phyloP scores from a whole-genome alignment of 64 coral and sea anemone genomes.

The Montipora cactus region DNA sequence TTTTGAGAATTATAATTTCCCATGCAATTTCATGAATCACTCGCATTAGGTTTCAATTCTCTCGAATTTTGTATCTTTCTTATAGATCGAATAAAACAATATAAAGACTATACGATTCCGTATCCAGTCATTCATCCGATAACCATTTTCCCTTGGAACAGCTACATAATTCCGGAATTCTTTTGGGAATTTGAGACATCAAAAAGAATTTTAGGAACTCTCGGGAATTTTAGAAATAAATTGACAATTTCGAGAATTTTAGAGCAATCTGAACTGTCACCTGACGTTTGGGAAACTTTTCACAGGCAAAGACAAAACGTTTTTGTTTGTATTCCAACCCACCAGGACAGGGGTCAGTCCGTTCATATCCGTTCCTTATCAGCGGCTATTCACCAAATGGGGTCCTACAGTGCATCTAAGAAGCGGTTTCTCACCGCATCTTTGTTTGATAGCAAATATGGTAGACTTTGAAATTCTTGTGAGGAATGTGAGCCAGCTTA shows the following conservation, averaged over 20 bases:
- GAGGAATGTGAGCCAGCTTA: conserved; percentile 27
- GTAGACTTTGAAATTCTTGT: conserved; percentile 11
- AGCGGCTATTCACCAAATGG: not conserved
- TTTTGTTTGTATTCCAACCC: not conserved
- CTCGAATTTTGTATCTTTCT: too few relatives aligned
- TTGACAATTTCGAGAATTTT: conserved; percentile 1
- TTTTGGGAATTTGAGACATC: not conserved
- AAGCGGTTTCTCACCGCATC: not conserved
- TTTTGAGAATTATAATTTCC: too few relatives aligned
- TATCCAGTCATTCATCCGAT: too few relatives aligned
- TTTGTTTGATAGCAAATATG: not conserved
- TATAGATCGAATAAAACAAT: too few relatives aligned
- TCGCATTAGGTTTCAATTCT: too few relatives aligned
- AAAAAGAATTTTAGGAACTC: not conserved
- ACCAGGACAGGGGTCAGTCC: not conserved
- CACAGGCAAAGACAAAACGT: not conserved
- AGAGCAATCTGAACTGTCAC: conserved; percentile 3
- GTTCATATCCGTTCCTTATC: not conserved
- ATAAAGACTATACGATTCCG: too few relatives aligned
- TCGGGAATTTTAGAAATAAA: too few relatives aligned
- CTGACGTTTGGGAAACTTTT: conserved; percentile 8
- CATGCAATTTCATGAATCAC: too few relatives aligned
- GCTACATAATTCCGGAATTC: too few relatives aligned
- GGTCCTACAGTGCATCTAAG: not conserved
- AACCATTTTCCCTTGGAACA: too few relatives aligned